Percentiles rank a stretch among this genome's conserved stretches.
phyloP scores from a whole-genome alignment of 2,888 invertebrate genomes.

The Piscicola geometra region DNA sequence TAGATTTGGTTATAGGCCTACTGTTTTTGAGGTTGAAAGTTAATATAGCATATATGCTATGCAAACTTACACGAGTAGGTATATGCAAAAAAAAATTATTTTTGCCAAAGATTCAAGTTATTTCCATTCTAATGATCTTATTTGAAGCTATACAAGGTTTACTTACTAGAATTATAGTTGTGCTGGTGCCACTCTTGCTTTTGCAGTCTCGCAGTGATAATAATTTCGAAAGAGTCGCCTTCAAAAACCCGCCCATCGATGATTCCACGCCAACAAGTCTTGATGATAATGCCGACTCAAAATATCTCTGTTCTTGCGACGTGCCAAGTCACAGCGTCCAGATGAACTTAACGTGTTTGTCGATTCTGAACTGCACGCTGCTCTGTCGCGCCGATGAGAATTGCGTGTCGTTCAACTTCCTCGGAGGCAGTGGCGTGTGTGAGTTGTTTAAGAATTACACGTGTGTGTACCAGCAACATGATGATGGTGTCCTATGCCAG shows the following conservation, averaged over 20 bases:
- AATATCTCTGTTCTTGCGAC: neutral
- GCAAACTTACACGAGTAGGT: too few relatives aligned
- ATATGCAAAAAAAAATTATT: too few relatives aligned
- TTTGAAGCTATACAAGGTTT: too few relatives aligned
- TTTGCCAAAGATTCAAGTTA: too few relatives aligned
- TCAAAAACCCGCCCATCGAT: neutral
- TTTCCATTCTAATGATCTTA: too few relatives aligned
- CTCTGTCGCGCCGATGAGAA: neutral
- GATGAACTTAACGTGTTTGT: neutral
- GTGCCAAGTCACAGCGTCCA: neutral
- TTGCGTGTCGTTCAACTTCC: neutral
- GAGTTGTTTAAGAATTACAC: neutral
- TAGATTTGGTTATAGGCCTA: too few relatives aligned
- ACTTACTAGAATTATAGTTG: neutral
- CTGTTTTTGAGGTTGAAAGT: too few relatives aligned
- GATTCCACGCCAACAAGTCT: too few relatives aligned
- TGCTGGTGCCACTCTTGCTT: neutral
- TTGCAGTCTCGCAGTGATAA: neutral
- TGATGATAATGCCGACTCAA: neutral
- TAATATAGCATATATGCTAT: too few relatives aligned
- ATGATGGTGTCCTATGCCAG: neutral
- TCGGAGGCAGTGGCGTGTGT: neutral
- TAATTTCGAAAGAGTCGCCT: neutral
- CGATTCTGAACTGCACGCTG: neutral
- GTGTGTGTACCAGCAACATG: too few relatives aligned